These are phyloP conservation scores for Erythrocercus mccallii DNA, from an alignment of 2,113 vertebrate genomes.

Conservation along the genomic window DNA sequence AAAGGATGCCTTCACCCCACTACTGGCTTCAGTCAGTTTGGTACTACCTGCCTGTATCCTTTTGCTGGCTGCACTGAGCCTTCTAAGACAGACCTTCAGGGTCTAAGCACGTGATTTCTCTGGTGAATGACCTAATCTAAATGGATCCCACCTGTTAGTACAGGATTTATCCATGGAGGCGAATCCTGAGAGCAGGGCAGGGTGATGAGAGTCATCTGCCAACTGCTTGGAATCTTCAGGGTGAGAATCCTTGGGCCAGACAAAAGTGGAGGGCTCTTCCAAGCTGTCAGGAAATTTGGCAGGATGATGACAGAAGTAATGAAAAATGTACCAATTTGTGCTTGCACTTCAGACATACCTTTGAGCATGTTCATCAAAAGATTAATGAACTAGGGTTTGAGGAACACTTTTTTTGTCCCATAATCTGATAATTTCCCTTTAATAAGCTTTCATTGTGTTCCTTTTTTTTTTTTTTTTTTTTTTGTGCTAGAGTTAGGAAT, in stretches of 20 bases:
- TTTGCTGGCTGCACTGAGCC: neutral
- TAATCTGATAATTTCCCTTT: constrained; percentile 12
- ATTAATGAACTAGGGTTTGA: neutral
- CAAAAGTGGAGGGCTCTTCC: neutral
- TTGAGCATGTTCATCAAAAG: neutral
- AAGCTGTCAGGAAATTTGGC: constrained; percentile 12
- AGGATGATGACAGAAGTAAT: neutral
- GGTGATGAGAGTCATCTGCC: neutral
- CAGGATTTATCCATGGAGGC: neutral
- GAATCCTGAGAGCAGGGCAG: neutral
- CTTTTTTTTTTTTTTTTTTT: neutral
- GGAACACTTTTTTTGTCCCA: neutral
- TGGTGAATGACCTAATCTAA: neutral
- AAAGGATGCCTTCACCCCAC: neutral
- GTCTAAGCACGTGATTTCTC: neutral
- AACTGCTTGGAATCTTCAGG: neutral
- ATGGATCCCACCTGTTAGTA: neutral
- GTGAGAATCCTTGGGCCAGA: constrained; percentile 7
- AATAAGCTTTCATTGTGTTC: neutral
- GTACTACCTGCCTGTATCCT: neutral
- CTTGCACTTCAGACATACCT: neutral
- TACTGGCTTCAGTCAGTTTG: neutral
- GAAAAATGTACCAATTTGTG: neutral
- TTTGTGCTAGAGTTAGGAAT: neutral
- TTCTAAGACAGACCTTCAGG: neutral